Conservation (phyloP, 2,113 vertebrate genomes). For the Taurulus bubalis region DNA sequence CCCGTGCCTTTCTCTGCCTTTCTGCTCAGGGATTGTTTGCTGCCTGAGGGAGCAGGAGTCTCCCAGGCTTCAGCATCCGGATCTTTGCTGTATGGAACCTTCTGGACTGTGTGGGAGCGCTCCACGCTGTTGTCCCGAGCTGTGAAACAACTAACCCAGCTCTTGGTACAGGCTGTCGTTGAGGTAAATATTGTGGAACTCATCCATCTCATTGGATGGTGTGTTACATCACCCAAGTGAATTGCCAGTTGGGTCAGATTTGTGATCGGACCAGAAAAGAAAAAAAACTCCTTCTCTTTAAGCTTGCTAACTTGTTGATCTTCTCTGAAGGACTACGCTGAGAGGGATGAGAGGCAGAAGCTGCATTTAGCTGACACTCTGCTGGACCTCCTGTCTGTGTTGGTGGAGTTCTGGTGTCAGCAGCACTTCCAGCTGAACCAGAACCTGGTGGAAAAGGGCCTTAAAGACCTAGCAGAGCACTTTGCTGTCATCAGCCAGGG, state of each 20-base stretch:
- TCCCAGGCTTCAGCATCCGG: slow-evolving; percentile 60
- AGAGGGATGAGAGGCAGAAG: slow-evolving; percentile 43
- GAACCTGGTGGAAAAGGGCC: slow-evolving; percentile 84
- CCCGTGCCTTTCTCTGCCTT: slow-evolving; percentile 31
- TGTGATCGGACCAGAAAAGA: not conserved
- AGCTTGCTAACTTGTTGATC: slow-evolving; percentile 6
- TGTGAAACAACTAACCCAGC: slow-evolving; percentile 75
- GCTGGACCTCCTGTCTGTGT: slow-evolving; percentile 87
- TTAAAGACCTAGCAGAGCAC: slow-evolving; percentile 87
- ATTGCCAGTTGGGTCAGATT: not conserved
- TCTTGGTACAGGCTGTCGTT: slow-evolving; percentile 76
- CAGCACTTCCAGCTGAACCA: slow-evolving; percentile 87
- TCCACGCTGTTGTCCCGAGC: slow-evolving; percentile 87
- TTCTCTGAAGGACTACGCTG: slow-evolving; percentile 42
- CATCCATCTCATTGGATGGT: not conserved
- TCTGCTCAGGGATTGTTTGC: slow-evolving; percentile 49
- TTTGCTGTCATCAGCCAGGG: slow-evolving; percentile 89
- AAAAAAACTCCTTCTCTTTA: too few relatives aligned
- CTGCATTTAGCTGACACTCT: slow-evolving; percentile 78
- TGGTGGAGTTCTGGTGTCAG: slow-evolving; percentile 92
- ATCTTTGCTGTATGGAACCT: slow-evolving; percentile 85
- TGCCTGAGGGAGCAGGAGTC: slow-evolving; percentile 71
- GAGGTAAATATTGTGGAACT: slow-evolving; percentile 82
- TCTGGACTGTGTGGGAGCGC: slow-evolving; percentile 88
- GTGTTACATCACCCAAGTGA: not conserved